Percentiles rank a stretch among this genome's conserved stretches.
These are phyloP conservation scores for Ceratina calcarata DNA, from an alignment of 1,140 invertebrate species.

Conservation along the genomic window DNA sequence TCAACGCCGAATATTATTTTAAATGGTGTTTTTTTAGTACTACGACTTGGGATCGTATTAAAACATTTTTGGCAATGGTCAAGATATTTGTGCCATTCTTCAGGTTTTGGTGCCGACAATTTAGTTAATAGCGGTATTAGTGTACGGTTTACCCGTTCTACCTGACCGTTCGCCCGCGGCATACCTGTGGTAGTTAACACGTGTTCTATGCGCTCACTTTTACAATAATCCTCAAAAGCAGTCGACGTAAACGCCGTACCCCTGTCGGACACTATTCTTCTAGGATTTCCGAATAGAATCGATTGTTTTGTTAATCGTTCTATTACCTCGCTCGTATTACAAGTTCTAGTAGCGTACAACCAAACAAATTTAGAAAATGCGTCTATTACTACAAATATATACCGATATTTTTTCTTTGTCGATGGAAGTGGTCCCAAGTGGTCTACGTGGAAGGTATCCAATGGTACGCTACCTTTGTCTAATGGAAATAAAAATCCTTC, in stretches of 20 bases:
- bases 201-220: neutral
- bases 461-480: neutral
- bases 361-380: too few relatives aligned
- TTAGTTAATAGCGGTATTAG: too few relatives aligned
- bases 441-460: neutral
- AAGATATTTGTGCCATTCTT: too few relatives aligned
- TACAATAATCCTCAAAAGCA: neutral
- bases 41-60: too few relatives aligned
- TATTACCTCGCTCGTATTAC: neutral
- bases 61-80: too few relatives aligned
- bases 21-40: too few relatives aligned
- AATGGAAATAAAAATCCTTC: neutral
- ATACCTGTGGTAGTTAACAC: neutral
- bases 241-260: neutral
- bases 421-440: neutral
- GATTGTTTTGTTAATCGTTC: neutral
- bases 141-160: neutral
- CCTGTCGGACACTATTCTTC: neutral
- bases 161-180: neutral
- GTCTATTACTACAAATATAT: neutral
- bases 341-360: neutral
- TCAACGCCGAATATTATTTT: too few relatives aligned
- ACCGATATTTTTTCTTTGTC: neutral
- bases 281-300: neutral
- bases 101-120: too few relatives aligned